Base-by-base conservation (phyloP, 1,140 invertebrate genomes). In the Hyles euphorbiae region DNA sequence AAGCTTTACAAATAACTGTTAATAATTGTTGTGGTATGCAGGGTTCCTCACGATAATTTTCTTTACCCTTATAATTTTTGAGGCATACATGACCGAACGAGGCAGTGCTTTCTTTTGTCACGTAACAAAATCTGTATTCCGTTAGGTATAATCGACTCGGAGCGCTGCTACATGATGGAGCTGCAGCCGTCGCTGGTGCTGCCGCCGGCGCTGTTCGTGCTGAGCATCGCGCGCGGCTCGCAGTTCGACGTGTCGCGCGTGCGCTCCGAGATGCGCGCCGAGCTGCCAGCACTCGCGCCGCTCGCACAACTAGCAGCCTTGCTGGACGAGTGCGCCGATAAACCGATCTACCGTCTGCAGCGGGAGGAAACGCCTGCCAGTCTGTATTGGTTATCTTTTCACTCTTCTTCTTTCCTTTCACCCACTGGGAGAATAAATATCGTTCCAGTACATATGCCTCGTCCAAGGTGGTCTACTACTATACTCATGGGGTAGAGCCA, bases 101-200 rank as follows among this genome's bases (percentile, higher is more conserved):
- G 22, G 22, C 22, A 22, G 22, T 22, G 22, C 22, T 22, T 22
- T 22, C 22, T 22, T 22, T 22, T 22, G 22, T 22, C 22, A 22
- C 22, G 22, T 22, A 2, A 22, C 3, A 48, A 3, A 48, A 48
- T n/a, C 5, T 11, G 12, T 22, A 22, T 48, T n/a, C 33, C 2
- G 33, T 0, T 81, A 83, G 91, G 87, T 8, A 98, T 98, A 65
- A 93, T 98, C 63, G 96, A 98, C 87, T 88, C 92, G 8, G 93
- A 94, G 53, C 92, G 94, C 11, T 98, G 97, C 87, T 98, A 97
- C 83, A 92, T 97, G 3, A 96, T 98, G 95, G 94, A 95, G 6
- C 88, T 98, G 61, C 94, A 98, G 87, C 91, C 94, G 45, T 90
- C 91, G 44, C 90, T 92, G 55, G 93, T 97, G 57, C 90, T 97